Evolutionary conservation across 2,797 vertebrate genomes (phyloP).

Genomic region (Schizopygopsis malacanthus): DNA sequence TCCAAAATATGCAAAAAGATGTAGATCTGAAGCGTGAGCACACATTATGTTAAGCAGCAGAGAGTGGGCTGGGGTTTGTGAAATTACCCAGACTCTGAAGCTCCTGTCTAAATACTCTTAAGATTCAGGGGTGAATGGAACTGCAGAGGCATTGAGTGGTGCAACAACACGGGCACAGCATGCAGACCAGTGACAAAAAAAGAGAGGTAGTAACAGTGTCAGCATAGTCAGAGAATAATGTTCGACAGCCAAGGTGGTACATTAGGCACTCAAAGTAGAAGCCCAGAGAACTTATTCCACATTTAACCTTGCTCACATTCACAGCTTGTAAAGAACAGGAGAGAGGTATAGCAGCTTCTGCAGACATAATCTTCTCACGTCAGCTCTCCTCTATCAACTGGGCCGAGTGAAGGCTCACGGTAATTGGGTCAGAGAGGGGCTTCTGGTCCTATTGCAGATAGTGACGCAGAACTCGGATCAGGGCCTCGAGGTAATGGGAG

Average conservation of each 20-base stretch:
- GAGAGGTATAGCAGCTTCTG: slow-evolving; percentile 8
- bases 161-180: slow-evolving; percentile 48
- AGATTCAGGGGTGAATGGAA: slow-evolving; percentile 50
- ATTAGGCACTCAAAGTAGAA: not conserved
- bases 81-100: slow-evolving; percentile 10
- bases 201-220: slow-evolving; percentile 1
- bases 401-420: slow-evolving; percentile 21
- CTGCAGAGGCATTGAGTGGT: slow-evolving; percentile 51
- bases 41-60: slow-evolving; percentile 31
- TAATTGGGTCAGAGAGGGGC: slow-evolving; percentile 53
- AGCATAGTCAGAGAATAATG: slow-evolving; percentile 16
- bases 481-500: slow-evolving; percentile 49
- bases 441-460: slow-evolving; percentile 49
- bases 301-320: slow-evolving; percentile 22
- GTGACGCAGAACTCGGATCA: slow-evolving; percentile 21
- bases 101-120: slow-evolving; percentile 42
- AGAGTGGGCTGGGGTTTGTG: slow-evolving; percentile 24
- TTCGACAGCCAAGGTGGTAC: not conserved
- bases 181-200: slow-evolving; percentile 39
- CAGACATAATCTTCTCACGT: slow-evolving; percentile 25
- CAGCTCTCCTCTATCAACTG: slow-evolving; percentile 27
- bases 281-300: slow-evolving; percentile 13
- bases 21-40: slow-evolving; percentile 21
- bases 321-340: slow-evolving; percentile 6
- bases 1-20: not conserved